Evolutionary conservation across 2,888 invertebrate genomes (phyloP).

Genomic region (Galerucella calmariensis): DNA sequence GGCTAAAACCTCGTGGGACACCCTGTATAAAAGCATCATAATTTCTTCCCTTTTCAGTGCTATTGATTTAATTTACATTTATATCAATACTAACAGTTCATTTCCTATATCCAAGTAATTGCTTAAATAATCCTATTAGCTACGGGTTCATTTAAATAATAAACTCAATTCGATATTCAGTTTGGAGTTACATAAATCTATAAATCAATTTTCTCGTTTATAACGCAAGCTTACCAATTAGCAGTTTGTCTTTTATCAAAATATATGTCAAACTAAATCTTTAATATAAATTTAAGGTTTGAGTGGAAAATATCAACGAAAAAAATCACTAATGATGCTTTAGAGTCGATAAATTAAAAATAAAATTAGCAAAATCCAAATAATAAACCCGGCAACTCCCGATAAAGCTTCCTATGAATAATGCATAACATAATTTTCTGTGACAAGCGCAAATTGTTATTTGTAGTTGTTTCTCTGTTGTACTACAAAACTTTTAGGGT

Average conservation of each 20-base stretch:
- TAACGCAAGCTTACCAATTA: background rate
- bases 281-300: background rate
- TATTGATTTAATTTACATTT: background rate
- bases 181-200: conserved; percentile 15
- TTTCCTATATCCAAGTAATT: background rate
- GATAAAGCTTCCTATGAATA: conserved; percentile 23
- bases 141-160: conserved; percentile 9
- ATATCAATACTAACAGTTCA: background rate
- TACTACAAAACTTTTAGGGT: conserved; percentile 29
- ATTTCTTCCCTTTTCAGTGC: background rate
- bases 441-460: conserved; percentile 29
- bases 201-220: conserved; percentile 22
- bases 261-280: too few species aligned
- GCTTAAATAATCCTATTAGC: conserved; percentile 8
- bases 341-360: too few species aligned
- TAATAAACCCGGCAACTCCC: conserved; percentile 16
- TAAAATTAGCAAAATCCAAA: background rate
- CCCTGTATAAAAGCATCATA: too few species aligned
- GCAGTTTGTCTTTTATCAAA: background rate
- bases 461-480: conserved; percentile 29
- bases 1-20: too few species aligned
- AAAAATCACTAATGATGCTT: too few species aligned
- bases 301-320: background rate
- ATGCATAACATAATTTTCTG: conserved; percentile 24
- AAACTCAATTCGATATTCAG: conserved; percentile 9